Percentiles rank a stretch among this genome's conserved stretches.
Evolutionary conservation across 1,140 invertebrate genomes (phyloP).

Genomic region (Magallana ariakensis): DNA sequence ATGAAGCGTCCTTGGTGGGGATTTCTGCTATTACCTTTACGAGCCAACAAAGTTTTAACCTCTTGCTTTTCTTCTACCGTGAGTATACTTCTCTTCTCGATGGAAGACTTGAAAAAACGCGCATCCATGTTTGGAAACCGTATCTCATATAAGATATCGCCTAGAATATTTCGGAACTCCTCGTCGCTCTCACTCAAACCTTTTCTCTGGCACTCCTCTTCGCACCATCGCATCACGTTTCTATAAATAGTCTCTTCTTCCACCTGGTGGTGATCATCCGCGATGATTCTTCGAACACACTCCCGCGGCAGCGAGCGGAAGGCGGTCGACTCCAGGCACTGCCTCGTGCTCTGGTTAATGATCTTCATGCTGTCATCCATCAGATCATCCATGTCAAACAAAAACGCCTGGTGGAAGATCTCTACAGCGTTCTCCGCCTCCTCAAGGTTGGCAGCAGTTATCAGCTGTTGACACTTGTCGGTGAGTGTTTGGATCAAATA

Average conservation of each 20-base stretch:
- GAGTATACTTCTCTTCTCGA: slow-evolving; percentile 3
- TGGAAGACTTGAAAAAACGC: not conserved
- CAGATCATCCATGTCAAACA: slow-evolving; percentile 20
- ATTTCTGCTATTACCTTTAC: not conserved
- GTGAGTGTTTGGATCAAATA: not conserved
- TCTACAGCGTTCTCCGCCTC: not conserved
- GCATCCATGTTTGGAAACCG: not conserved
- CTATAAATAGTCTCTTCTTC: slow-evolving; percentile 19
- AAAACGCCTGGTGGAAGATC: slow-evolving; percentile 10
- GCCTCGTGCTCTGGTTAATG: not conserved
- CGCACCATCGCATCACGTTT: slow-evolving; percentile 16
- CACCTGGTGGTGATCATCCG: not conserved
- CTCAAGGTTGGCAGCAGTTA: not conserved
- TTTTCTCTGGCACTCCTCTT: slow-evolving; percentile 39
- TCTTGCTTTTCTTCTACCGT: not conserved
- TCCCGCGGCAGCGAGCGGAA: not conserved
- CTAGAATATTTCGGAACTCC: not conserved
- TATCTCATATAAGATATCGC: slow-evolving; percentile 28
- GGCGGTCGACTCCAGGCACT: slow-evolving; percentile 3
- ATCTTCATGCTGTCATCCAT: slow-evolving; percentile 5
- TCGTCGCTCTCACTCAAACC: not conserved
- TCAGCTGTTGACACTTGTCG: not conserved
- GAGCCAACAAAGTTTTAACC: not conserved
- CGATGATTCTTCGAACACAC: slow-evolving; percentile 27
- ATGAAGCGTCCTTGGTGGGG: not conserved